Percentiles rank a stretch among this genome's conserved stretches.
Evolutionary conservation across 2,113 vertebrate species (phyloP).

Genomic region (Cryptotis parvus): DNA sequence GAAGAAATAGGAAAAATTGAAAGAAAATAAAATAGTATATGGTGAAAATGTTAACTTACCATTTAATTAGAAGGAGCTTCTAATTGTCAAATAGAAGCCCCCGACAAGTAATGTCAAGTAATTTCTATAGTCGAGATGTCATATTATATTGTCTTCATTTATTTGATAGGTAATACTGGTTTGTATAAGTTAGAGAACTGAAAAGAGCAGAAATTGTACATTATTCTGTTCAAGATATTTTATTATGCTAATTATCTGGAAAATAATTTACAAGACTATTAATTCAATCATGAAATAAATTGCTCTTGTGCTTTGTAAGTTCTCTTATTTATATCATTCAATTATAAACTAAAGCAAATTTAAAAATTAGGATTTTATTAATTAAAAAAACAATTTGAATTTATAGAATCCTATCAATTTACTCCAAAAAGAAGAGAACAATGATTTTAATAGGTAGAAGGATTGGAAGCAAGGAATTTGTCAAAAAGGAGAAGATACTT

Average conservation of each 20-base stretch:
- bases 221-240: constrained; percentile 24
- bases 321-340: background rate
- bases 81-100: background rate
- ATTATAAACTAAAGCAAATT: background rate
- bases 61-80: no score
- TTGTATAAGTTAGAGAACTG: background rate
- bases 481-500: no score
- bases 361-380: background rate
- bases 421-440: background rate
- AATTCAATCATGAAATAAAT: constrained; percentile 16
- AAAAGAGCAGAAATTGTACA: background rate
- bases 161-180: background rate
- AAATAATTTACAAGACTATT: background rate
- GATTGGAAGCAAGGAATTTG: no score
- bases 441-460: background rate
- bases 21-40: no score
- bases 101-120: background rate
- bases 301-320: background rate
- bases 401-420: background rate
- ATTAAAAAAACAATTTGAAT: background rate
- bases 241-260: constrained; percentile 2
- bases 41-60: background rate
- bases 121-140: background rate
- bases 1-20: background rate
- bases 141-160: background rate